Conservation (phyloP, 1,140 invertebrate genomes). For the Oreohelix idahoensis region DNA sequence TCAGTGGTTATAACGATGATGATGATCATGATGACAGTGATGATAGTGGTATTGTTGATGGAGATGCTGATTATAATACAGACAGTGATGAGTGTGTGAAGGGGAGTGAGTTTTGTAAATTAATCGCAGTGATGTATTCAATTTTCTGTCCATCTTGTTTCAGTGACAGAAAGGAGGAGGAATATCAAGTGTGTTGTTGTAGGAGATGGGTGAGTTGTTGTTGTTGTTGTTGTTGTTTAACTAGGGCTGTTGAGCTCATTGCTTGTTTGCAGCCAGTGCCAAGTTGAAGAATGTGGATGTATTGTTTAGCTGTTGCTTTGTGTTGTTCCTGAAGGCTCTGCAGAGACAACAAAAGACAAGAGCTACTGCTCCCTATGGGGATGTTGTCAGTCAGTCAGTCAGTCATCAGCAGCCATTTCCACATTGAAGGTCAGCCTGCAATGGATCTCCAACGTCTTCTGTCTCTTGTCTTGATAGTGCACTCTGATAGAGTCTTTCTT, state of each 20-base stretch:
- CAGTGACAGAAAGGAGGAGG: not conserved
- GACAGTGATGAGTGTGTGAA: no score
- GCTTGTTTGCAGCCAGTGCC: not conserved
- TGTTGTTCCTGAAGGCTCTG: not conserved
- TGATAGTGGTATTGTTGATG: no score
- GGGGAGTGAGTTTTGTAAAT: not conserved
- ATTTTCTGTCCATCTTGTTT: not conserved
- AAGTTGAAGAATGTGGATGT: not conserved
- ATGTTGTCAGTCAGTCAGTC: not conserved
- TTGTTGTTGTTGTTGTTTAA: no score
- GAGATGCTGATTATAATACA: no score
- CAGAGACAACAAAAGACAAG: not conserved
- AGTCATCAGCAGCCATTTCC: no score
- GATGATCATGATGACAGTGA: no score
- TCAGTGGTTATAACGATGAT: no score
- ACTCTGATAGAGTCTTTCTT: no score
- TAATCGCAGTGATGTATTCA: not conserved
- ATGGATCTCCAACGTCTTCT: no score
- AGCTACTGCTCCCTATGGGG: not conserved
- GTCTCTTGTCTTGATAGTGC: no score
- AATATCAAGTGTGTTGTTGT: conserved; percentile 9
- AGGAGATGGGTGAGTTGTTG: not conserved
- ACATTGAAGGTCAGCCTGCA: no score
- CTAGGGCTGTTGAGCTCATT: not conserved
- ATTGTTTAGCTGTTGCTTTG: not conserved